Base-by-base conservation (phyloP, 1,140 invertebrate species). In the Kradibia gibbosae region DNA sequence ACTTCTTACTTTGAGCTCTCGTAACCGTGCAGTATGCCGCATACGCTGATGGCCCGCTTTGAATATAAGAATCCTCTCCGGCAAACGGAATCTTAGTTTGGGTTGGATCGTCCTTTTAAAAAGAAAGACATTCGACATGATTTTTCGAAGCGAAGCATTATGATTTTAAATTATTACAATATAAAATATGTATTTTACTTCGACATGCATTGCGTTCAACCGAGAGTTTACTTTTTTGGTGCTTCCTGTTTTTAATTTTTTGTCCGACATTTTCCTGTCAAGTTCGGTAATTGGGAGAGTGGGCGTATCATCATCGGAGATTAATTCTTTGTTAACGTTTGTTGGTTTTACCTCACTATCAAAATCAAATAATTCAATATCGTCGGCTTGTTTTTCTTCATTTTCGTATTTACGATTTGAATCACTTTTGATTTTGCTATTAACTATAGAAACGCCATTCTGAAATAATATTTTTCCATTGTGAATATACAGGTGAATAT, bases 1-100 rank as follows among this genome's bases (percentile, higher is more conserved):
- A 74, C n/a, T 71, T 39, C 36, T 67, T 88, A 92, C 91, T 87
- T 86, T 90, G 84, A 39, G 74, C 73, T 83, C 88, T 87, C 50
- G 86, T 84, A 48, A 87, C 76, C 74, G 84, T 84, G 50, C 90
- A 86, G 86, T 89, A 92, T 81, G 87, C 83, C 50, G 86, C 83
- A 84, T 90, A 89, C 71, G 86, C 88, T 67, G 71, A 72, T 25
- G 67, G 74, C 22, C 11, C 48, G 17, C n/a, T 20, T 79, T 74
- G 82, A 34, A 82, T 39, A 15, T 80, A 28, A 70, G 65, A 48
- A 65, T 76, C 76, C 36, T 83, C 72, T 48, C 72, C 82, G 79
- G 77, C 82, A 79, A 85, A 81, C 25, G 62, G 45, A 60, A 73
- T 65, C 71, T 57, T 83, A 13, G 53, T 71, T 78, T 70, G 42